Conservation (phyloP, 2,888 invertebrate species). For the Eugnorisma glareosa region DNA sequence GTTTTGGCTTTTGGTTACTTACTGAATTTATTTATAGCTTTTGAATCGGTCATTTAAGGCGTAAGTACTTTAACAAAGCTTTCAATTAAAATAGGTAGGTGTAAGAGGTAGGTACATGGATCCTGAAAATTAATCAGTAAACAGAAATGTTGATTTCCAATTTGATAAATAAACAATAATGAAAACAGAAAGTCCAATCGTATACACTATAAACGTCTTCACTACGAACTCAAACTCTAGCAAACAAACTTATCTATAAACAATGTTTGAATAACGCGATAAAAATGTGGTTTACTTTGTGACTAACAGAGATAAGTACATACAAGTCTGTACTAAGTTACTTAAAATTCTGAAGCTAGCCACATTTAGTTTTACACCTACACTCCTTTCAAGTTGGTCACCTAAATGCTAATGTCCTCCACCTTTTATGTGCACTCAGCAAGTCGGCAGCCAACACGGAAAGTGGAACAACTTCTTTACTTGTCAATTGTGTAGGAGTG, state of each 20-base stretch:
- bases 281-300: constrained; percentile 55
- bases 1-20: not conserved
- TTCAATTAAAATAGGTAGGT: not conserved
- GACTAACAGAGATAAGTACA: constrained; percentile 45
- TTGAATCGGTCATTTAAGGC: not conserved
- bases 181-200: not conserved
- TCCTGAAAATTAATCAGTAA: not conserved
- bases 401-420: constrained; percentile 80
- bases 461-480: constrained; percentile 74
- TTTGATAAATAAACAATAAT: not conserved
- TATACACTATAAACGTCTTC: not conserved
- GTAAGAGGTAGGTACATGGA: not conserved
- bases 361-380: constrained; percentile 75
- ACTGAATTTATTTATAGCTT: constrained; percentile 7
- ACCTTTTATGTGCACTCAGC: constrained; percentile 74
- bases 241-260: constrained; percentile 25
- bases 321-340: constrained; percentile 37
- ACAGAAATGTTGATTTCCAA: not conserved
- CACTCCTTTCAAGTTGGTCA: constrained; percentile 77
- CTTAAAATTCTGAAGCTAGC: constrained; percentile 61
- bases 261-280: constrained; percentile 49
- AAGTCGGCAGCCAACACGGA: constrained; percentile 61
- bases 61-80: not conserved
- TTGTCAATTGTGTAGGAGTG: constrained; percentile 65
- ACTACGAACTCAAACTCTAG: not conserved